Percentiles rank a stretch among this genome's conserved stretches.
These are phyloP conservation scores for Percopsis transmontana DNA, from an alignment of 2,113 vertebrate species.

Conservation along the genomic window DNA sequence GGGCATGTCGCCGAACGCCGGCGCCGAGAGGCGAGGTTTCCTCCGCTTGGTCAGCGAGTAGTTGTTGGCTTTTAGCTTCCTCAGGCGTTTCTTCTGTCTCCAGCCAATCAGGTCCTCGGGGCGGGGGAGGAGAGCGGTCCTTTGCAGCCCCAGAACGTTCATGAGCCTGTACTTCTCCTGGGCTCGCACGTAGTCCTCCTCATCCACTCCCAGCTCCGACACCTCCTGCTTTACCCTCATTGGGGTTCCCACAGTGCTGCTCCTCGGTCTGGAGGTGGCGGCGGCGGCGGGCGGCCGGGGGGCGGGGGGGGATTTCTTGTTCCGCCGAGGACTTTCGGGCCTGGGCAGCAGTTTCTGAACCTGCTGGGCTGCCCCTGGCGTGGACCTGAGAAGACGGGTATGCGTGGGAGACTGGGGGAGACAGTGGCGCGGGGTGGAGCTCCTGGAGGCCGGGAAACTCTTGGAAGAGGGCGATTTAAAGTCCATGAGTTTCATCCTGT, in stretches of 20 bases:
- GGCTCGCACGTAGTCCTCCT: constrained; percentile 74
- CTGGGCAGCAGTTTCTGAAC: constrained; percentile 65
- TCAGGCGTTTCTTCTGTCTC: constrained; percentile 81
- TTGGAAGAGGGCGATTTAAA: constrained; percentile 81
- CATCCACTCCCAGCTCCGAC: constrained; percentile 69
- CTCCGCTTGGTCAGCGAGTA: constrained; percentile 78
- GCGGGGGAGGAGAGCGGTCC: constrained; percentile 76
- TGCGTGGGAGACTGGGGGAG: constrained; percentile 56
- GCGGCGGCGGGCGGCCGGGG: constrained; percentile 16
- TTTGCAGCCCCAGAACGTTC: constrained; percentile 79
- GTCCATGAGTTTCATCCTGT: constrained; percentile 82
- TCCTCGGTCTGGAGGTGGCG: constrained; percentile 41
- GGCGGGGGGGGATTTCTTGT: constrained; percentile 34
- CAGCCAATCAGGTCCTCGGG: constrained; percentile 80
- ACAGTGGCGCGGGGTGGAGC: constrained; percentile 51
- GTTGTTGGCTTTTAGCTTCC: constrained; percentile 81
- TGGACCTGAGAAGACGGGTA: constrained; percentile 73
- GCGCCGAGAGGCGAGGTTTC: constrained; percentile 63
- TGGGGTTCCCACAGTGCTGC: constrained; percentile 50
- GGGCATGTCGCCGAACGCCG: constrained; percentile 41
- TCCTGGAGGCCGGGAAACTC: constrained; percentile 50
- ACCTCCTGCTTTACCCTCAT: constrained; percentile 73
- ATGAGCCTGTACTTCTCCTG: constrained; percentile 83
- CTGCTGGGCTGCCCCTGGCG: constrained; percentile 71
- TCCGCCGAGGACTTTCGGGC: constrained; percentile 58